Conservation (phyloP, 2,797 vertebrate species). For the Menidia menidia region DNA sequence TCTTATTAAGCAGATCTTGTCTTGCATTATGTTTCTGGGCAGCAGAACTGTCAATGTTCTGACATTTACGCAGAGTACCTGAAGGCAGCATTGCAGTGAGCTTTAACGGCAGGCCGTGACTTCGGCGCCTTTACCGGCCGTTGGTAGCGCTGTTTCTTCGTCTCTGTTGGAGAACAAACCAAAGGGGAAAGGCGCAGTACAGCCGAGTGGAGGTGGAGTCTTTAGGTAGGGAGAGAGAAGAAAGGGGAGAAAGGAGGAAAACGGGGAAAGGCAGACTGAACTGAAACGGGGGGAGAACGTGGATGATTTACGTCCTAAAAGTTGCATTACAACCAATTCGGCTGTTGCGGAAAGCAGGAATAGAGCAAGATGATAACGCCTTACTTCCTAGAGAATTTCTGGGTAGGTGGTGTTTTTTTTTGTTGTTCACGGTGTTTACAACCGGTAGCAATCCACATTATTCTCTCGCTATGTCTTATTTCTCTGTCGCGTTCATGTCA, state of each 20-base stretch:
- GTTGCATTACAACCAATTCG: slow-evolving; percentile 54
- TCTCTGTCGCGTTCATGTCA: slow-evolving; percentile 59
- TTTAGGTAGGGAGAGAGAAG: slow-evolving; percentile 82
- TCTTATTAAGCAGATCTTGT: too few relatives aligned
- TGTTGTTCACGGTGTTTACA: slow-evolving; percentile 52
- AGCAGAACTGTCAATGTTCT: not conserved
- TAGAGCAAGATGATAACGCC: slow-evolving; percentile 90
- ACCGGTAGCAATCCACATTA: slow-evolving; percentile 61
- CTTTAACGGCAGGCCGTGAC: not conserved
- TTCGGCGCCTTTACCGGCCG: slow-evolving; percentile 10
- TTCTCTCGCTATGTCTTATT: slow-evolving; percentile 49
- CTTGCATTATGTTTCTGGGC: too few relatives aligned
- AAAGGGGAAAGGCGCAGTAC: slow-evolving; percentile 11
- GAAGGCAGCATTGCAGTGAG: slow-evolving; percentile 42
- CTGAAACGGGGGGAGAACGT: slow-evolving; percentile 75
- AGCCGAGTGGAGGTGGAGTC: slow-evolving; percentile 79
- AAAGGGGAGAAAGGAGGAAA: slow-evolving; percentile 82
- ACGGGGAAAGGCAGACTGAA: slow-evolving; percentile 77
- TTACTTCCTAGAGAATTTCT: slow-evolving; percentile 94
- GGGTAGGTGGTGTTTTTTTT: slow-evolving; percentile 84
- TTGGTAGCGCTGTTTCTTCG: slow-evolving; percentile 71
- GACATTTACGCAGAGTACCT: slow-evolving; percentile 18
- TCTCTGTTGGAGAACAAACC: slow-evolving; percentile 31
- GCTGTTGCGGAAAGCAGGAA: slow-evolving; percentile 63
- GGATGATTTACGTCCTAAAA: slow-evolving; percentile 73